A percentile compares a stretch with the other conserved stretches of the same genome.
phyloP scores from a whole-genome alignment of 2,888 invertebrate species.

The Toxonevra muliebris region DNA sequence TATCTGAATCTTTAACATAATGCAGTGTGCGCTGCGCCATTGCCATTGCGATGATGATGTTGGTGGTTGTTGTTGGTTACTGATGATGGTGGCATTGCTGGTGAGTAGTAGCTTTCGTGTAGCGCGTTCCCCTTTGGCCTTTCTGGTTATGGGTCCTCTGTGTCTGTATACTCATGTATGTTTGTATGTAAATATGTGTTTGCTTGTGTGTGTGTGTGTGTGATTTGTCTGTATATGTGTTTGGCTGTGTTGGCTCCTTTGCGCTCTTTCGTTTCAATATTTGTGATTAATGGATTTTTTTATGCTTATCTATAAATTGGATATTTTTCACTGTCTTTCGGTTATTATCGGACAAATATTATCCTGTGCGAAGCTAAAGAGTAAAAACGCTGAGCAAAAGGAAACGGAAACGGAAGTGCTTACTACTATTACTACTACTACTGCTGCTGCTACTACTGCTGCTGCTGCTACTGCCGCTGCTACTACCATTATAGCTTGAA shows the following conservation, averaged over 20 bases:
- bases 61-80: neutral
- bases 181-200: neutral
- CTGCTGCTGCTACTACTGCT: too few relatives aligned
- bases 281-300: constrained; percentile 46
- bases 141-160: neutral
- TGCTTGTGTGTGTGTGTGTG: neutral
- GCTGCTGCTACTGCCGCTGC: too few relatives aligned
- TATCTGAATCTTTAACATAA: neutral
- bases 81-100: neutral
- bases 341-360: constrained; percentile 38
- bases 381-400: constrained; percentile 2
- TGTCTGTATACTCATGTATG: neutral
- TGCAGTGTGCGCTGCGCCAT: constrained; percentile 10
- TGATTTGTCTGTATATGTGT: constrained; percentile 6
- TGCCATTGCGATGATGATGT: neutral
- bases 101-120: neutral
- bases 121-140: neutral
- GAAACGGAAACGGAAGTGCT: constrained; percentile 20
- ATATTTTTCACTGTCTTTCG: constrained; percentile 45
- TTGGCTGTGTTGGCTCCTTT: neutral
- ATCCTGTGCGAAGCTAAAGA: constrained; percentile 24
- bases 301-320: constrained; percentile 43
- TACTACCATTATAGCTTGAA: too few relatives aligned
- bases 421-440: neutral
- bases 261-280: constrained; percentile 30